Evolutionary conservation across 2,797 vertebrate genomes (phyloP).

Genomic region (Danio tinwini): DNA sequence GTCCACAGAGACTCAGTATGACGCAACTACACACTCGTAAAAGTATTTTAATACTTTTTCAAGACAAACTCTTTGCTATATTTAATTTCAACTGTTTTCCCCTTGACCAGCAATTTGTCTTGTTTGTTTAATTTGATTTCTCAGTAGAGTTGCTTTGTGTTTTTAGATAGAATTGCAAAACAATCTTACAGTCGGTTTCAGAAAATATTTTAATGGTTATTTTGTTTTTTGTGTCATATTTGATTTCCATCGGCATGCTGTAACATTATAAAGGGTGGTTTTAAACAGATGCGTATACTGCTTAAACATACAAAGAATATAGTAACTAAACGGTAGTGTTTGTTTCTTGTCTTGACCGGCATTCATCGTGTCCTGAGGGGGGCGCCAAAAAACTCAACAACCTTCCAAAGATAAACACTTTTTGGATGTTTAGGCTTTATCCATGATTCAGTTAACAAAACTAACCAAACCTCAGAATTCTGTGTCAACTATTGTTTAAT

Average conservation of each 20-base stretch:
- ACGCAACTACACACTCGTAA: not conserved
- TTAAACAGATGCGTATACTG: not conserved
- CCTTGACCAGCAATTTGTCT: not conserved
- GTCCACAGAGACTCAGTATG: not conserved
- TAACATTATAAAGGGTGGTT: not conserved
- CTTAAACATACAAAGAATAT: not conserved
- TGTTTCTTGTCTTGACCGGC: not conserved
- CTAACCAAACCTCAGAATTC: not conserved
- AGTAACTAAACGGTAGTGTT: not conserved
- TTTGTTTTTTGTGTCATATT: not conserved
- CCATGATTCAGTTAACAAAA: not conserved
- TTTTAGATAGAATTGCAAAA: not conserved
- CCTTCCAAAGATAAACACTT: not conserved
- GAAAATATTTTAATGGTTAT: not conserved
- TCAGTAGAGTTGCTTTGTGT: not conserved
- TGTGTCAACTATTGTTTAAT: not conserved
- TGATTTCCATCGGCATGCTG: too few species aligned
- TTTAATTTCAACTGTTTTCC: not conserved
- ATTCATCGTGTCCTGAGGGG: slow-evolving; percentile 18
- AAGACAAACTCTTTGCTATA: not conserved
- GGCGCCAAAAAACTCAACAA: not conserved
- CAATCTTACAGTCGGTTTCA: not conserved
- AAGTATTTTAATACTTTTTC: not conserved
- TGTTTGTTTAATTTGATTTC: not conserved
- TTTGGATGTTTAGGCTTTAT: not conserved